A percentile compares a stretch with the other conserved stretches of the same genome.
These are phyloP conservation scores for Dolichopus griseipennis DNA, from an alignment of 2,888 invertebrate genomes.

Conservation along the genomic window DNA sequence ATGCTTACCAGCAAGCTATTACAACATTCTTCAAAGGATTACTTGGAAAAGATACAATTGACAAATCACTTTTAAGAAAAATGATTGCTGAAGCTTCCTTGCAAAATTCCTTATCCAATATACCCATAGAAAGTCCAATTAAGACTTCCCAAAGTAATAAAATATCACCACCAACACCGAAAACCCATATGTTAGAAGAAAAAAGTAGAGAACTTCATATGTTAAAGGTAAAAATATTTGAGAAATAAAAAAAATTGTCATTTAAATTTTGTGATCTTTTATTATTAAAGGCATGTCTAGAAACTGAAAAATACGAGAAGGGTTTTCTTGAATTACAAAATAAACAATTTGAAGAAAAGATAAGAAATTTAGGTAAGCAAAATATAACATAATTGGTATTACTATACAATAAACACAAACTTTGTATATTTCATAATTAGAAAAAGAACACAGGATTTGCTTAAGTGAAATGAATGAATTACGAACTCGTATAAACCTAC, in stretches of 20 bases:
- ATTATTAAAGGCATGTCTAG: conserved; percentile 31
- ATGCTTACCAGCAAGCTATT: conserved; percentile 30
- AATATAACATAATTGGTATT: conserved; percentile 12
- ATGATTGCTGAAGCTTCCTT: conserved; percentile 26
- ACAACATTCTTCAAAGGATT: conserved; percentile 32
- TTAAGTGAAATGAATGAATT: conserved; percentile 28
- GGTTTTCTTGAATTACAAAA: conserved; percentile 34
- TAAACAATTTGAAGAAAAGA: conserved; percentile 32
- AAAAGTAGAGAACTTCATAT: conserved; percentile 33
- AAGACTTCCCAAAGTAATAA: conserved; percentile 26
- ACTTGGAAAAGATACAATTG: conserved; percentile 25
- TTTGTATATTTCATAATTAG: conserved; percentile 19
- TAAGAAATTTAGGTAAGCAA: conserved; percentile 28
- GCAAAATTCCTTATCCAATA: conserved; percentile 6
- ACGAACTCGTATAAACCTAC: conserved; percentile 27
- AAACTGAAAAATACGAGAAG: conserved; percentile 38
- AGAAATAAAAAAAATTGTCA: not conserved
- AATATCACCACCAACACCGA: conserved; percentile 33
- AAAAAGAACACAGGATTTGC: conserved; percentile 26
- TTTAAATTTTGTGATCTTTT: not conserved
- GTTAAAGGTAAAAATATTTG: conserved; percentile 29
- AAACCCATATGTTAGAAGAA: conserved; percentile 33
- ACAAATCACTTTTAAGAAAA: conserved; percentile 28
- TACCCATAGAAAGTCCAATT: conserved; percentile 22
- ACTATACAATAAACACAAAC: conserved; percentile 9